These are phyloP conservation scores for Aphis craccivora DNA, from an alignment of 1,140 invertebrate genomes.

Conservation along the genomic window DNA sequence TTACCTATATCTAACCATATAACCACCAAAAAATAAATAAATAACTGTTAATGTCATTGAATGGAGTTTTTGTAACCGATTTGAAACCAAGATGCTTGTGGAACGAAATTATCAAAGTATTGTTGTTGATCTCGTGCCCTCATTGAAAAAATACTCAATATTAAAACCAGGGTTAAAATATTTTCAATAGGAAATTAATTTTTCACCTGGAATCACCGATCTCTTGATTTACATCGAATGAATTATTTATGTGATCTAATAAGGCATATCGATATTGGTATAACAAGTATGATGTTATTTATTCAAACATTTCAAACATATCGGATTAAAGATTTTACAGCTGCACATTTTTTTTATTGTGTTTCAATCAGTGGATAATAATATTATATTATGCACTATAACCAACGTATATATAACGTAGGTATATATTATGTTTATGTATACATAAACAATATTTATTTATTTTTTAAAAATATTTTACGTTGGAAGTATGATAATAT, in stretches of 20 bases:
- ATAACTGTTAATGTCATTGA: neutral
- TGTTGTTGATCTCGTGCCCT: conserved; percentile 27
- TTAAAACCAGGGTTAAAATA: neutral
- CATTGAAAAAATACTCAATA: neutral
- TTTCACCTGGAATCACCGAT: conserved; percentile 39
- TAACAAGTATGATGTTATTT: neutral
- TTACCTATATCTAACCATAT: neutral
- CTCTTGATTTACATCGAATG: neutral
- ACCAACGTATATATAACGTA: too few relatives aligned
- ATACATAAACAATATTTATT: too few relatives aligned
- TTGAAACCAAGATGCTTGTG: neutral
- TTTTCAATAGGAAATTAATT: conserved; percentile 37
- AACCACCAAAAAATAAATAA: neutral
- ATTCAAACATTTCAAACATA: neutral
- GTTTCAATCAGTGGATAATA: neutral
- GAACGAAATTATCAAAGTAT: conserved; percentile 23
- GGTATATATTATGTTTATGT: too few relatives aligned
- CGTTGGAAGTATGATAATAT: neutral
- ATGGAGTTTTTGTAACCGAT: neutral
- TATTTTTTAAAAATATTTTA: neutral
- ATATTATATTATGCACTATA: too few relatives aligned
- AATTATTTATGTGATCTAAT: conserved; percentile 36
- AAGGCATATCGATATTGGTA: conserved; percentile 17
- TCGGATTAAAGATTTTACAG: neutral
- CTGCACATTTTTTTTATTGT: neutral